phyloP scores from a whole-genome alignment of 2,888 invertebrate species.

The Rhimphoctona megacephalus region DNA sequence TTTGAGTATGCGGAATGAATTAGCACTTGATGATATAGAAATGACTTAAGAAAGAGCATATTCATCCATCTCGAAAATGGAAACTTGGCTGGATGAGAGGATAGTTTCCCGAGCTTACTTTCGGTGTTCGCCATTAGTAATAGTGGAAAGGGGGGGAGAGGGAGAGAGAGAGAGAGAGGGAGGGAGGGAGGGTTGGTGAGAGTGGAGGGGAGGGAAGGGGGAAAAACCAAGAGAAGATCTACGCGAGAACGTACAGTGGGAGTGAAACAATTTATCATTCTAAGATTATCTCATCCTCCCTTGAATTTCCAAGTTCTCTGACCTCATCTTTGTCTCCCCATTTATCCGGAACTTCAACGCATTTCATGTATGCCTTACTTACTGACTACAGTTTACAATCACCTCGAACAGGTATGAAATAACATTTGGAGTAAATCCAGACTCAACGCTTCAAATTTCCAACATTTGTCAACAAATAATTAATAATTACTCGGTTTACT shows the following conservation, averaged over 20 bases:
- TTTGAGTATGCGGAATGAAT: constrained; percentile 45
- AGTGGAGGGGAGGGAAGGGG: not conserved
- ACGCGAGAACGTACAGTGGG: constrained; percentile 11
- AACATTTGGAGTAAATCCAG: not conserved
- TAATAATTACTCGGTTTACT: not conserved
- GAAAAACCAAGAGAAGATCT: constrained; percentile 38
- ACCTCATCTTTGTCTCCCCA: constrained; percentile 39
- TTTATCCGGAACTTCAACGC: constrained; percentile 50
- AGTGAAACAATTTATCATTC: constrained; percentile 59
- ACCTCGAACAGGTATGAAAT: constrained; percentile 1
- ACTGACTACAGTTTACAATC: constrained; percentile 5
- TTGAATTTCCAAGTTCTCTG: constrained; percentile 56
- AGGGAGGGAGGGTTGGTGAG: not conserved
- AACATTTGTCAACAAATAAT: not conserved
- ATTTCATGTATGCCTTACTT: not conserved
- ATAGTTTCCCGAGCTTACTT: constrained; percentile 60
- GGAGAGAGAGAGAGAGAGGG: constrained; percentile 10
- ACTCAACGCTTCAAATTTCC: not conserved
- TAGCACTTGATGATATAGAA: constrained; percentile 19
- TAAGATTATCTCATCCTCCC: constrained; percentile 57
- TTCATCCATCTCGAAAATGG: constrained; percentile 54
- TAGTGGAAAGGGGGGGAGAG: constrained; percentile 26
- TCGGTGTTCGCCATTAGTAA: constrained; percentile 58
- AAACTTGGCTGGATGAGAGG: constrained; percentile 35
- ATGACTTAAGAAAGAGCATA: constrained; percentile 43